Conservation (phyloP, 2,113 vertebrate genomes). For the Euleptes europaea region DNA sequence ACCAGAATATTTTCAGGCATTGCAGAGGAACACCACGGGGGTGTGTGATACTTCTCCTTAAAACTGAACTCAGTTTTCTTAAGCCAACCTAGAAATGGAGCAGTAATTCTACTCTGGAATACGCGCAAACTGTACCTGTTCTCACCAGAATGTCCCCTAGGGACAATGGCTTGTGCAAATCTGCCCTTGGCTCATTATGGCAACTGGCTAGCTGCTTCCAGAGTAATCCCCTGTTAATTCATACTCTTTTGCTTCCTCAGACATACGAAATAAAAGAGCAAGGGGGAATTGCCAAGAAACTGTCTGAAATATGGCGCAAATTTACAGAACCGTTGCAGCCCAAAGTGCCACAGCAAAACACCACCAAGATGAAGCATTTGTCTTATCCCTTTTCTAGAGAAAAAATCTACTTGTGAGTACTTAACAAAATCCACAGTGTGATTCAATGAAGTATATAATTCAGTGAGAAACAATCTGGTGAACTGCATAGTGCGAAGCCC, state of each 20-base stretch:
- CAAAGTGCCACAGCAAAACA: constrained; percentile 79
- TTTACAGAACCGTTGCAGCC: constrained; percentile 87
- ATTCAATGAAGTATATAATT: background rate
- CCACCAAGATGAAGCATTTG: constrained; percentile 83
- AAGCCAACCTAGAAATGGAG: background rate
- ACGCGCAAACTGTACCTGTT: background rate
- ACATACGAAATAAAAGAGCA: constrained; percentile 88
- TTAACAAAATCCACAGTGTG: background rate
- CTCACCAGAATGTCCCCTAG: background rate
- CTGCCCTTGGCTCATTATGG: background rate
- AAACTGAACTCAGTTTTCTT: background rate
- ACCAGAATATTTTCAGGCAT: background rate
- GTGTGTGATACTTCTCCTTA: background rate
- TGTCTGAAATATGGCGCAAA: constrained; percentile 79
- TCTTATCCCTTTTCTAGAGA: constrained; percentile 93
- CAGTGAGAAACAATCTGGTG: background rate
- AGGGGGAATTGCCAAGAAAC: constrained; percentile 77
- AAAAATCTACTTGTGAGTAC: constrained; percentile 93
- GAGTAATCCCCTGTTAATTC: background rate
- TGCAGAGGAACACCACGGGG: background rate
- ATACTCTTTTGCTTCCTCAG: constrained; percentile 65
- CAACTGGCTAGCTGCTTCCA: background rate
- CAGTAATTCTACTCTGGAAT: background rate
- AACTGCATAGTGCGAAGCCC: background rate
- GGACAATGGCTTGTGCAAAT: background rate